Evolutionary conservation across 2,888 invertebrate genomes (phyloP).

Genomic region (Lasioglossum oenotherae): DNA sequence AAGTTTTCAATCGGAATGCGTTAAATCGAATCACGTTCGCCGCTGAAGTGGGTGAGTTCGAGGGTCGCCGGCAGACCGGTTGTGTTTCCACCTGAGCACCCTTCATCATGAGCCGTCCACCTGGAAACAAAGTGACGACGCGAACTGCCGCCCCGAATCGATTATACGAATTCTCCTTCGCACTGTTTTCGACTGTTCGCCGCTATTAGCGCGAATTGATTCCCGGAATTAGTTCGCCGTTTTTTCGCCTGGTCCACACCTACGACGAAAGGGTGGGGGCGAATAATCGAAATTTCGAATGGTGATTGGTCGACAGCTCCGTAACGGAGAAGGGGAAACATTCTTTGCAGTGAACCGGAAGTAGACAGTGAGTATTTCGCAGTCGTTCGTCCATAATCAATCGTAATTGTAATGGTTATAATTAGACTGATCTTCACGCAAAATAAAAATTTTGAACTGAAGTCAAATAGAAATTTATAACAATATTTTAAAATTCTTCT

Average conservation of each 20-base stretch:
- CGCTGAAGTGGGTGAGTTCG: conserved; percentile 33
- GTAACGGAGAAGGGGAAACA: not conserved
- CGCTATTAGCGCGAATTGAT: conserved; percentile 48
- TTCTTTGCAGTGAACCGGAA: not conserved
- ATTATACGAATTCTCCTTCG: conserved; percentile 50
- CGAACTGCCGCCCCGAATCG: conserved; percentile 51
- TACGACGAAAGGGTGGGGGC: not conserved
- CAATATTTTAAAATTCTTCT: no score
- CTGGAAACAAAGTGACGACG: conserved; percentile 48
- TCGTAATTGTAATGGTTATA: not conserved
- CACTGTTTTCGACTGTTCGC: conserved; percentile 25
- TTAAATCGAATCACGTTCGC: conserved; percentile 83
- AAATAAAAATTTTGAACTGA: no score
- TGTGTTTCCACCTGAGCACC: conserved; percentile 63
- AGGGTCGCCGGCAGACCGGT: conserved; percentile 27
- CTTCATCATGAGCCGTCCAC: conserved; percentile 60
- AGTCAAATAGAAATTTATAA: no score
- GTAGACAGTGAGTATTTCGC: not conserved
- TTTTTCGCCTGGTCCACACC: conserved; percentile 12
- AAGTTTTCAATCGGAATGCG: conserved; percentile 83
- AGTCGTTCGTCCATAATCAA: not conserved
- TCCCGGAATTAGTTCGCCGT: conserved; percentile 46
- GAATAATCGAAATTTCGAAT: conserved; percentile 39
- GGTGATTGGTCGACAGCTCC: not conserved
- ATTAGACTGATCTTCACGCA: no score